Percentiles rank a stretch among this genome's conserved stretches.
Conservation (phyloP, 2,888 invertebrate genomes). For the Acanthococcus lagerstroemiae region DNA sequence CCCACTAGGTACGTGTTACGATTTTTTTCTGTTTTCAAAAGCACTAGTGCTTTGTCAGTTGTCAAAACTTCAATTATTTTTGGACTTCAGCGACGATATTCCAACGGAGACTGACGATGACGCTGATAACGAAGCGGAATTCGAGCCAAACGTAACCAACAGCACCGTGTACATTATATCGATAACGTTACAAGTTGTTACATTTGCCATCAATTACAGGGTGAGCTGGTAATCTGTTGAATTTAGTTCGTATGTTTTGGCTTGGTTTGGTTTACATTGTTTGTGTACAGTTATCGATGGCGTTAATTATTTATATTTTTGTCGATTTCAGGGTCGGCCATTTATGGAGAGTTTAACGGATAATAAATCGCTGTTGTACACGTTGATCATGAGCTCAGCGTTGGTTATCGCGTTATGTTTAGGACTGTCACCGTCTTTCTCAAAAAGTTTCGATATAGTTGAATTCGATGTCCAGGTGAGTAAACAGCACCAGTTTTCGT, state of each 20-base stretch:
- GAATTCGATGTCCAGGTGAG: constrained; percentile 83
- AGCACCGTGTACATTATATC: constrained; percentile 98
- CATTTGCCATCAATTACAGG: constrained; percentile 98
- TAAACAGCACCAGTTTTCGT: too few species aligned
- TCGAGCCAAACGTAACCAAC: constrained; percentile 88
- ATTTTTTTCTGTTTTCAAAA: neutral
- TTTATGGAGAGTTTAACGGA: constrained; percentile 94
- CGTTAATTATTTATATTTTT: neutral
- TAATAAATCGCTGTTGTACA: constrained; percentile 86
- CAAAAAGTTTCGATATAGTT: constrained; percentile 87
- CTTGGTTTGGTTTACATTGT: neutral
- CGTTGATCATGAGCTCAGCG: constrained; percentile 70
- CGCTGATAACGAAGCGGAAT: constrained; percentile 65
- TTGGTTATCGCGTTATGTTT: constrained; percentile 75
- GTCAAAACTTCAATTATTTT: too few species aligned
- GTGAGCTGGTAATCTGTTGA: constrained; percentile 46
- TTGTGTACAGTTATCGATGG: neutral
- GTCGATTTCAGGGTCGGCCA: constrained; percentile 70
- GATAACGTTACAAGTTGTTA: constrained; percentile 92
- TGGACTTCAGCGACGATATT: neutral
- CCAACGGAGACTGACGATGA: constrained; percentile 41
- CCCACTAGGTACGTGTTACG: constrained; percentile 17
- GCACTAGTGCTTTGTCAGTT: too few species aligned
- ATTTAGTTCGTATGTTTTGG: neutral
- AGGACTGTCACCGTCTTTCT: constrained; percentile 73